Base-by-base conservation (phyloP, 92 coral and sea anemone genomes). In the Porites divaricata region DNA sequence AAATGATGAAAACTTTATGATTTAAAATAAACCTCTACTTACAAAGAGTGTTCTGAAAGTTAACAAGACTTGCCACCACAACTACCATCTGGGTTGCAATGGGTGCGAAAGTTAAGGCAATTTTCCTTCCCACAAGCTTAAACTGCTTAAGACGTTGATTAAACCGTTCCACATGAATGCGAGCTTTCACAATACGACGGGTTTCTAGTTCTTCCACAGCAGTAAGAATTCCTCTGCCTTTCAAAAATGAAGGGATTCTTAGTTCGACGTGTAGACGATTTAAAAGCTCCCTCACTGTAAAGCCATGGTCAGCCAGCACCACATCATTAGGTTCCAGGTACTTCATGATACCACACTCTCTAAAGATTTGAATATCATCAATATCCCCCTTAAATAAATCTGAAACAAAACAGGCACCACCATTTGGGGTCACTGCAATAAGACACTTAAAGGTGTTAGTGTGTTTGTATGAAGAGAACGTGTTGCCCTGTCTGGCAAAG, bases 1-100 rank as follows among this genome's bases (percentile, higher is more conserved):
- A 74, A 74, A n/a, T n/a, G n/a, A n/a, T n/a, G n/a, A n/a, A n/a
- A n/a, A n/a, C n/a, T n/a, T n/a, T n/a, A n/a, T n/a, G n/a, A n/a
- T n/a, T n/a, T n/a, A n/a, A n/a, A n/a, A n/a, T n/a, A n/a, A n/a
- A n/a, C n/a, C n/a, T n/a, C n/a, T n/a, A n/a, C 72, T 87, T 91
- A 83, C 94, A 91, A 28, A 91, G 86, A 24, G 78, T 75, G 56
- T 79, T 75, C 85, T 91, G 91, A 69, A 87, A 91, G 71, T 91
- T 91, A 0, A 91, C 94, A 28, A 91, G 91, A 17, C 72, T 79
- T 71, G 87, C 81, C 19, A 90, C 94, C 45, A 91, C 91, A n/a
- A 91, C 91, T 50, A 91, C 94, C 92, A 91, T 88, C 72, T 91
- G 95, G 14, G 95, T 91, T 45, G 91, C 94, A 49, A 91, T 81